A percentile compares a stretch with the other conserved stretches of the same genome.
Conservation (phyloP, 2,113 vertebrate species). For the Maccullochella peelii region DNA sequence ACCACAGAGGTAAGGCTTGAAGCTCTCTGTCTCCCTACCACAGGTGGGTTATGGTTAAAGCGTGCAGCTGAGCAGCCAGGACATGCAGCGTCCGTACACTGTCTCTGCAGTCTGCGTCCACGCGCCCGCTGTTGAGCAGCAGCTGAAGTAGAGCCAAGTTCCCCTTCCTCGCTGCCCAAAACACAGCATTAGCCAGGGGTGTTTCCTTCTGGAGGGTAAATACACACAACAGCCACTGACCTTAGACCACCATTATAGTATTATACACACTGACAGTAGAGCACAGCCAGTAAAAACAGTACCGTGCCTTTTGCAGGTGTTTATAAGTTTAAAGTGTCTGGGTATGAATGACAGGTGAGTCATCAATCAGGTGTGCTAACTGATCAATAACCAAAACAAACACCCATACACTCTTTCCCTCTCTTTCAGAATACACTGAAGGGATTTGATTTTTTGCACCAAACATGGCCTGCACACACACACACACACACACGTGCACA, state of each 20-base stretch:
- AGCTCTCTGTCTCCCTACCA: constrained; percentile 70
- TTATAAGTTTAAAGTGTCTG: neutral
- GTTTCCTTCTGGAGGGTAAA: constrained; percentile 93
- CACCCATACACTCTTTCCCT: neutral
- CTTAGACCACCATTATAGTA: constrained; percentile 54
- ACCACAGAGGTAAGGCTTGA: constrained; percentile 35
- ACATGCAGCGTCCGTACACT: constrained; percentile 88
- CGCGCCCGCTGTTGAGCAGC: constrained; percentile 95
- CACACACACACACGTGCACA: neutral
- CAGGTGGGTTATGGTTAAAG: constrained; percentile 70
- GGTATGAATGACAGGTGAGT: constrained; percentile 11
- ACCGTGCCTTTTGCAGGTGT: neutral
- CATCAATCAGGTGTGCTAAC: neutral
- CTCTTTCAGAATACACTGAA: neutral
- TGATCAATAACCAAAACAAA: constrained; percentile 2
- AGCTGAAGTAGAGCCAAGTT: constrained; percentile 95
- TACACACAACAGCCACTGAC: constrained; percentile 67
- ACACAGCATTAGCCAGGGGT: constrained; percentile 95
- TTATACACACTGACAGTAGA: constrained; percentile 26
- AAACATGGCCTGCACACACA: neutral
- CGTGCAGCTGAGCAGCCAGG: constrained; percentile 60
- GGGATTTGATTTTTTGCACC: neutral
- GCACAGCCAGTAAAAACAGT: neutral
- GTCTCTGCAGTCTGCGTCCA: constrained; percentile 98
- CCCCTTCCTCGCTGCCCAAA: constrained; percentile 96